These are phyloP conservation scores for Scartelaos histophorus DNA, from an alignment of 2,113 vertebrate genomes.

Conservation along the genomic window DNA sequence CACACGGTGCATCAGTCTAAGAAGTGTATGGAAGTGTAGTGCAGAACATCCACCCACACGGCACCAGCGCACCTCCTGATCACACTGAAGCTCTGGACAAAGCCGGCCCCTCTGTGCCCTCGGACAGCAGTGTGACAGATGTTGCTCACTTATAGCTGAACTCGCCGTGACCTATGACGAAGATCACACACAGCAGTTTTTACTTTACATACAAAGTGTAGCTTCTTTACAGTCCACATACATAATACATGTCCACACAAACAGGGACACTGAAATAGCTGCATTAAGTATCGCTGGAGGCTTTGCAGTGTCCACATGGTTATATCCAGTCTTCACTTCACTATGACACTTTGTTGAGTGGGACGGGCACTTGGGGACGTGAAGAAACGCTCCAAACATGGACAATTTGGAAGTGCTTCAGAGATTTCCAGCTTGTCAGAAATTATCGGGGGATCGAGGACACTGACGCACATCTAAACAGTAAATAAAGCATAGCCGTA, in stretches of 20 bases:
- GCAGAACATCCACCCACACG: background rate
- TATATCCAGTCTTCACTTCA: background rate
- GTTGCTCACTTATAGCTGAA: conserved; percentile 1
- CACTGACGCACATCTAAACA: background rate
- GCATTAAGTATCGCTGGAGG: background rate
- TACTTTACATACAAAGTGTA: conserved; percentile 1
- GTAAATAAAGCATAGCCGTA: background rate
- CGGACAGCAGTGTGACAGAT: background rate
- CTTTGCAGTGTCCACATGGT: background rate
- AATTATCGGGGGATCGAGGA: background rate
- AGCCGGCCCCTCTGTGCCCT: background rate
- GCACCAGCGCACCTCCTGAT: background rate
- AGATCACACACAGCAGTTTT: conserved; percentile 3
- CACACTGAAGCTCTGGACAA: background rate
- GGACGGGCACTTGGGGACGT: no score
- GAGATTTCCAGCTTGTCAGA: no score
- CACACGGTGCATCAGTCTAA: background rate
- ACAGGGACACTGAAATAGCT: background rate
- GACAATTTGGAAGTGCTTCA: background rate
- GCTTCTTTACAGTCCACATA: background rate
- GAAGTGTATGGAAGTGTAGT: background rate
- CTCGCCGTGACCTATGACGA: background rate
- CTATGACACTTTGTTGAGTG: background rate
- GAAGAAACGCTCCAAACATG: background rate
- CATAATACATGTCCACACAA: background rate